Evolutionary conservation across 1,140 invertebrate genomes (phyloP).

Genomic region (Diabrotica virgifera): DNA sequence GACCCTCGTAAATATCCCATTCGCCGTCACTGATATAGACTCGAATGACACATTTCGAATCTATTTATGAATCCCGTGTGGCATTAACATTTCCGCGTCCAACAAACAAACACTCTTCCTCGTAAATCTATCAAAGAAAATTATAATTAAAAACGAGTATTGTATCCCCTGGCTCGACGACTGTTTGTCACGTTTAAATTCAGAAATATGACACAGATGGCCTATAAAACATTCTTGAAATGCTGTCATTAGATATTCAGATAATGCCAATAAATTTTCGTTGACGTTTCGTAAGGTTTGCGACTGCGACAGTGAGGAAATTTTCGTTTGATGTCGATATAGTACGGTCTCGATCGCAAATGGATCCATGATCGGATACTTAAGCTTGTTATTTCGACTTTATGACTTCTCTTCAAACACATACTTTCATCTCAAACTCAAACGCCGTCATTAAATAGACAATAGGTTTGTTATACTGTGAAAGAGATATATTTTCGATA

Average conservation of each 20-base stretch:
- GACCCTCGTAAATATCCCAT: neutral
- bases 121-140: conserved; percentile 28
- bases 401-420: too few relatives aligned
- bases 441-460: too few relatives aligned
- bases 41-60: conserved; percentile 2
- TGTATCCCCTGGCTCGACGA: conserved; percentile 21
- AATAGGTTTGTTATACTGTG: too few relatives aligned
- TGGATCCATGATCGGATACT: neutral
- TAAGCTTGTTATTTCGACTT: neutral
- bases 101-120: conserved; percentile 11
- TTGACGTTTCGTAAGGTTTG: conserved; percentile 11
- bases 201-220: conserved; percentile 26
- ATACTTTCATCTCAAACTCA: too few relatives aligned
- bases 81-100: conserved; percentile 21
- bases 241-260: conserved; percentile 18
- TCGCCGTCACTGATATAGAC: neutral
- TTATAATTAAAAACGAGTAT: conserved; percentile 32
- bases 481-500: too few relatives aligned
- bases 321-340: neutral
- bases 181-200: conserved; percentile 27
- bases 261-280: conserved; percentile 22
- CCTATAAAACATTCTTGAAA: conserved; percentile 21
- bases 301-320: neutral
- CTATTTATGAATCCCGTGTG: conserved; percentile 2
- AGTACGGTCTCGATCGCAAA: neutral